phyloP scores from a whole-genome alignment of 1,140 invertebrate species.

The Ceratitis capitata region DNA sequence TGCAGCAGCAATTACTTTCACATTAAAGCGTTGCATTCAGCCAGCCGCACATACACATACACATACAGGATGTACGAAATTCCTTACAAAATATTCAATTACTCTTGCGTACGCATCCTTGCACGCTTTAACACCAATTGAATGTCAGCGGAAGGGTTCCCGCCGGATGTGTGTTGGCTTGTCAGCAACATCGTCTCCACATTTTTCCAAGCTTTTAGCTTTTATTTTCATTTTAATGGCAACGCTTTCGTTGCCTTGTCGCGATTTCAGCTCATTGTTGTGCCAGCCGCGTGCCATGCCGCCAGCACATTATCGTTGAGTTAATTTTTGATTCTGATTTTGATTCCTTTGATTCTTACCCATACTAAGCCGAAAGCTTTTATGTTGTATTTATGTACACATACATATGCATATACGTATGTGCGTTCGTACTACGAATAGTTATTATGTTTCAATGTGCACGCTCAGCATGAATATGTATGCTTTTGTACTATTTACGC shows the following conservation, averaged over 20 bases:
- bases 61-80: background rate
- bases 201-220: background rate
- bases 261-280: slow-evolving; percentile 3
- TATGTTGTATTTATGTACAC: background rate
- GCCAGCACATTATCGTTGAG: slow-evolving; percentile 4
- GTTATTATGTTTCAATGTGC: slow-evolving; percentile 19
- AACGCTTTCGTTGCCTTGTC: background rate
- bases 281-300: slow-evolving; percentile 27
- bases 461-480: slow-evolving; percentile 18
- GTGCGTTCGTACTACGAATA: background rate
- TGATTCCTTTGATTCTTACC: slow-evolving; percentile 22
- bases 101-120: background rate
- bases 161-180: background rate
- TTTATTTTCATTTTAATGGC: slow-evolving; percentile 3
- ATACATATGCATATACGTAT: background rate
- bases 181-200: background rate
- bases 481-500: slow-evolving; percentile 2
- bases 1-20: background rate
- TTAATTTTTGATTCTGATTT: slow-evolving; percentile 37
- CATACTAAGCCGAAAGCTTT: too few relatives aligned
- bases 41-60: too few relatives aligned
- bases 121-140: slow-evolving; percentile 23
- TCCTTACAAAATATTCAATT: background rate
- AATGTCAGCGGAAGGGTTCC: background rate
- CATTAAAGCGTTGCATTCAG: background rate